Percentiles rank a stretch among this genome's conserved stretches.
Evolutionary conservation across 1,140 invertebrate species (phyloP).

Genomic region (Cherax quadricarinatus): DNA sequence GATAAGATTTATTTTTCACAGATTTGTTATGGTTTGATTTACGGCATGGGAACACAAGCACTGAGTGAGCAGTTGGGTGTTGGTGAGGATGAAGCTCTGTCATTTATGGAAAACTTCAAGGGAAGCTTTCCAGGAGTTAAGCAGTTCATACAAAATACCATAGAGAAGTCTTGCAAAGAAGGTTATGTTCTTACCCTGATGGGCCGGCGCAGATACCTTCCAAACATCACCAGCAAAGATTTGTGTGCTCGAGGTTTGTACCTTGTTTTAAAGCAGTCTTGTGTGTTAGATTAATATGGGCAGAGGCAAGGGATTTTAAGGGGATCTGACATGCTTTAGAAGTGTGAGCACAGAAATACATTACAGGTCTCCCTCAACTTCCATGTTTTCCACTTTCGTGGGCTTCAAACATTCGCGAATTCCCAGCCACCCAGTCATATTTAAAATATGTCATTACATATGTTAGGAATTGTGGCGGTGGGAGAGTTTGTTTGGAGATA

Average conservation of each 20-base stretch:
- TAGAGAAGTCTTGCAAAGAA: conserved; percentile 83
- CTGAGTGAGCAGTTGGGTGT: conserved; percentile 89
- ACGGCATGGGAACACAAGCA: conserved; percentile 94
- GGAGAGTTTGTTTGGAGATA: no score
- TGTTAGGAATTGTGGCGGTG: no score
- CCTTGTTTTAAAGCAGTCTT: no score
- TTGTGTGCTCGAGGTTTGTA: conserved; percentile 80
- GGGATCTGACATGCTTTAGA: no score
- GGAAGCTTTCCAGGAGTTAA: conserved; percentile 86
- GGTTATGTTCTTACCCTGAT: conserved; percentile 91
- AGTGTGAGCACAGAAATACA: no score
- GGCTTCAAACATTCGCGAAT: no score
- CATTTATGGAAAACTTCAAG: conserved; percentile 91
- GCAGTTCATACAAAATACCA: conserved; percentile 82
- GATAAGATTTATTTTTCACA: conserved; percentile 76
- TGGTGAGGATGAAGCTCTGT: conserved; percentile 86
- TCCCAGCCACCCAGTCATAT: no score
- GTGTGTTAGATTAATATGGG: no score
- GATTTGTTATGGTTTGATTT: conserved; percentile 97
- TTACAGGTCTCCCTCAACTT: no score
- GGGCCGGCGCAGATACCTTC: conserved; percentile 87
- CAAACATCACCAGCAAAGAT: conserved; percentile 84
- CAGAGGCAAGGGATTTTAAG: no score
- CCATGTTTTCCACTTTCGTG: no score
- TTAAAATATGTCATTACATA: no score